These are phyloP conservation scores for Phymorhynchus buccinoides DNA, from an alignment of 1,140 invertebrate genomes.

Conservation along the genomic window DNA sequence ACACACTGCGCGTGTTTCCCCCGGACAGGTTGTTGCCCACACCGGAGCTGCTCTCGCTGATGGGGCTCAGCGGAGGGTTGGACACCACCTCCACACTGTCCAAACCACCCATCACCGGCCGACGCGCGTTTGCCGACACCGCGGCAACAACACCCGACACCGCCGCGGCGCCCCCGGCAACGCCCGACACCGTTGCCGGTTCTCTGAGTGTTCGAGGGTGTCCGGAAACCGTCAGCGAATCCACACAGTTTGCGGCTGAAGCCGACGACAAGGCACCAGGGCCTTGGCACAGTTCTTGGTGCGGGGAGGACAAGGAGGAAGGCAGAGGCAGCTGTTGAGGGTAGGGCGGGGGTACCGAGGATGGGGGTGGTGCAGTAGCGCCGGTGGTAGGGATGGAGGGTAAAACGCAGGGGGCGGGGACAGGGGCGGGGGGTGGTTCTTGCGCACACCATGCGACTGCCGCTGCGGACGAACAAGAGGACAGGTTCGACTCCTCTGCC, in stretches of 20 bases:
- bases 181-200: too few relatives aligned
- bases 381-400: background rate
- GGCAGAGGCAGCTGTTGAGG: background rate
- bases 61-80: constrained; percentile 81
- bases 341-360: constrained; percentile 30
- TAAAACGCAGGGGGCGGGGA: background rate
- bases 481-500: constrained; percentile 39
- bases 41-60: constrained; percentile 76
- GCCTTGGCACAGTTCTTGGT: constrained; percentile 18
- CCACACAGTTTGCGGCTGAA: background rate
- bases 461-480: background rate
- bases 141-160: background rate
- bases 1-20: constrained; percentile 78
- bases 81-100: constrained; percentile 64
- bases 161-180: background rate
- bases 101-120: constrained; percentile 13
- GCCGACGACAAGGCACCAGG: constrained; percentile 21
- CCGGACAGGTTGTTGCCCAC: constrained; percentile 71
- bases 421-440: background rate
- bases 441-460: background rate
- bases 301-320: background rate
- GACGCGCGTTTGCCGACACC: background rate
- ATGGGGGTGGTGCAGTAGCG: background rate
- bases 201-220: constrained; percentile 1
- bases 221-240: background rate